Conservation (phyloP, 2,797 vertebrate genomes). For the Enteromius paludinosus region DNA sequence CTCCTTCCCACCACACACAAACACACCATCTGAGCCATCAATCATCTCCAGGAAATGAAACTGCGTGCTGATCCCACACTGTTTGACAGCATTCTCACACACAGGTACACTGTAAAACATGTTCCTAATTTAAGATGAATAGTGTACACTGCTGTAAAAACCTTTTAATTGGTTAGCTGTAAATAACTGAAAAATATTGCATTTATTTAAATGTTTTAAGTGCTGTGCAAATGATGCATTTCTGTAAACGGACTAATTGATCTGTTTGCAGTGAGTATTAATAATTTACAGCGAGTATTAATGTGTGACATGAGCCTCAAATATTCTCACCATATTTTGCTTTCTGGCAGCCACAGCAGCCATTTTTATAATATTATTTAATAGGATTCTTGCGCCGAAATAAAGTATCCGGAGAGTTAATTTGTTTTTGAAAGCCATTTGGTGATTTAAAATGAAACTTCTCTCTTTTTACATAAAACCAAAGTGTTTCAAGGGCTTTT, state of each 20-base stretch:
- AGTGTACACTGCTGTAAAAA: not conserved
- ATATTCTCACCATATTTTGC: not conserved
- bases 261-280: not conserved
- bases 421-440: slow-evolving; percentile 2
- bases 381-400: not conserved
- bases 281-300: not conserved
- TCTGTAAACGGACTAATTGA: not conserved
- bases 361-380: not conserved
- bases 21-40: slow-evolving; percentile 64
- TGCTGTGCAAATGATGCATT: not conserved
- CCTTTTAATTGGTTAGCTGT: not conserved
- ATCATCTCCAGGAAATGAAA: slow-evolving; percentile 72
- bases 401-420: not conserved
- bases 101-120: slow-evolving; percentile 37
- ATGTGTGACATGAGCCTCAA: not conserved
- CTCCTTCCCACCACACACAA: slow-evolving; percentile 47
- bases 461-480: not conserved
- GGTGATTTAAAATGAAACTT: not conserved
- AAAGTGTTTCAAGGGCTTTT: not conserved
- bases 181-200: not conserved
- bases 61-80: slow-evolving; percentile 60
- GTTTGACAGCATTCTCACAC: slow-evolving; percentile 56
- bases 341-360: not conserved
- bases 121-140: slow-evolving; percentile 7
- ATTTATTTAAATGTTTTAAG: not conserved